Percentiles rank a stretch among this genome's conserved stretches.
These are phyloP conservation scores for Manis pentadactyla DNA, from an alignment of 2,797 vertebrate genomes.

Conservation along the genomic window DNA sequence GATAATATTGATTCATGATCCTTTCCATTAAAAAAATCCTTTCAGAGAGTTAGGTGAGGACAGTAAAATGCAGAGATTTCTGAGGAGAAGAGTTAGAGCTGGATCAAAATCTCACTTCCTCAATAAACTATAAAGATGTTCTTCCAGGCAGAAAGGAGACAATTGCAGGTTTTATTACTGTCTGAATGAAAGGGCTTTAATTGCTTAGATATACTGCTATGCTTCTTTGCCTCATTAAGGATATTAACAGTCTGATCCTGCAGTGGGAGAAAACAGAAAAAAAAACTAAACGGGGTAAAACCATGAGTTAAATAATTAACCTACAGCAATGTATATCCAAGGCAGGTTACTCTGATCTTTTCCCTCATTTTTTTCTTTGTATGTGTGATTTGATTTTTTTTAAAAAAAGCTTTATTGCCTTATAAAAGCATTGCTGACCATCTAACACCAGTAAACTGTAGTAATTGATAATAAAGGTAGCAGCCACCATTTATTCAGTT, in stretches of 20 bases:
- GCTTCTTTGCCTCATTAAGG: conserved; percentile 73
- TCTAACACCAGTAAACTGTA: background rate
- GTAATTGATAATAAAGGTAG: background rate
- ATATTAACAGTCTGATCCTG: conserved; percentile 67
- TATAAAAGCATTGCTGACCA: background rate
- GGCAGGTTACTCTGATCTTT: conserved; percentile 10
- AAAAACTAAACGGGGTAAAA: conserved; percentile 59
- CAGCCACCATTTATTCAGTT: background rate
- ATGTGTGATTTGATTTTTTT: background rate
- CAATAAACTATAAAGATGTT: conserved; percentile 70
- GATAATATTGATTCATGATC: conserved; percentile 33
- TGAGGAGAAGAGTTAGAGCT: conserved; percentile 48
- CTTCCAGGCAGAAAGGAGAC: conserved; percentile 64
- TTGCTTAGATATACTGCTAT: conserved; percentile 67
- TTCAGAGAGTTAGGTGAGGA: background rate
- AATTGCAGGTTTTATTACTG: conserved; percentile 68
- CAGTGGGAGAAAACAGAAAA: conserved; percentile 58
- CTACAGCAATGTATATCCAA: conserved; percentile 15
- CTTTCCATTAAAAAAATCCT: background rate
- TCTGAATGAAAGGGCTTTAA: conserved; percentile 69
- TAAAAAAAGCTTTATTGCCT: background rate
- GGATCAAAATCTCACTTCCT: conserved; percentile 63
- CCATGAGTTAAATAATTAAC: conserved; percentile 56
- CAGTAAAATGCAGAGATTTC: conserved; percentile 39
- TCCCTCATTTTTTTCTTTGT: background rate